A percentile compares a stretch with the other conserved stretches of the same genome.
Evolutionary conservation across 2,113 vertebrate genomes (phyloP).

Genomic region (Numida meleagris): DNA sequence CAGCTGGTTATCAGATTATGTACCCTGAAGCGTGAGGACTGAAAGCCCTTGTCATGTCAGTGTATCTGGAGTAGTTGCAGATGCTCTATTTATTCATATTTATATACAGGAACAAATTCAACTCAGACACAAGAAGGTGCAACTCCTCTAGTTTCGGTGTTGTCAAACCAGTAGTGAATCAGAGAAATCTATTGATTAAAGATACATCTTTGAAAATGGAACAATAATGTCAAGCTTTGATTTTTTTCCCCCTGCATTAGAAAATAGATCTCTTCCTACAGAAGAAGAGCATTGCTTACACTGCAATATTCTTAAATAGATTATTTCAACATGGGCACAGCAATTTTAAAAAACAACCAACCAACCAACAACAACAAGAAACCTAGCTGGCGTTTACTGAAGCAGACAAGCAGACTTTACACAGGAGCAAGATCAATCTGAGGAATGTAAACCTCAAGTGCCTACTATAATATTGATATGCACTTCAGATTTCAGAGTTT

Average conservation of each 20-base stretch:
- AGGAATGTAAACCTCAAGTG: slow-evolving; percentile 28
- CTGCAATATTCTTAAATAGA: not conserved
- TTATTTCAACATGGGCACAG: not conserved
- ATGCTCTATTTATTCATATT: slow-evolving; percentile 32
- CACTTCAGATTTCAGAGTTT: not conserved
- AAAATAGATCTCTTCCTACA: not conserved
- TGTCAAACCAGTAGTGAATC: not conserved
- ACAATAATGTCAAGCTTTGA: not conserved
- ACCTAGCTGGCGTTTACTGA: not conserved
- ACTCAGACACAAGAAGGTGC: fast-evolving
- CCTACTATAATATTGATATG: slow-evolving; percentile 39
- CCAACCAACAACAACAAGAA: not conserved
- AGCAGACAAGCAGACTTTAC: slow-evolving; percentile 47
- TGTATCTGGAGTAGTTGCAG: slow-evolving; percentile 8
- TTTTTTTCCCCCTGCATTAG: not conserved
- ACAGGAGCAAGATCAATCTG: slow-evolving; percentile 4
- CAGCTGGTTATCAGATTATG: slow-evolving; percentile 56
- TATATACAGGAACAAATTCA: slow-evolving; percentile 18
- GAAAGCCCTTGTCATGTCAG: slow-evolving; percentile 19
- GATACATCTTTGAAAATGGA: not conserved
- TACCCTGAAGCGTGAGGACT: slow-evolving; percentile 39
- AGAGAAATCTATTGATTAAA: slow-evolving; percentile 7
- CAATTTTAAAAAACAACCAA: not conserved
- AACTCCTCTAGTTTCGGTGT: not conserved
- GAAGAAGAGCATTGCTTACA: not conserved